Evolutionary conservation across 2,113 vertebrate genomes (phyloP), one percentile per base, ranked within the genome.

Genomic region (Delphinus delphis): DNA sequence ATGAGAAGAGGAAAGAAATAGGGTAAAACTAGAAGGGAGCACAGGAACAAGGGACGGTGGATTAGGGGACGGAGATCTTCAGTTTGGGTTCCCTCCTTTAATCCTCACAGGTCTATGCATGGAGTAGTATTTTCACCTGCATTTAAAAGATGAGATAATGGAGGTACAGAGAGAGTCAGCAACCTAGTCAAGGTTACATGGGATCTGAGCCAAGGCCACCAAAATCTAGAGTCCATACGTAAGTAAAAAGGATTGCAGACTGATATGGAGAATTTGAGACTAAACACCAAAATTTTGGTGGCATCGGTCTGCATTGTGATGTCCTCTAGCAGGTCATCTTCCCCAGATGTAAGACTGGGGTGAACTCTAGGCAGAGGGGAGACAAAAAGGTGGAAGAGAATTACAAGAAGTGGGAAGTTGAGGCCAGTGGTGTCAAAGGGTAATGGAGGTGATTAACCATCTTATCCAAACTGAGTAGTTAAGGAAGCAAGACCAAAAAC

Each of bases 81-180:
- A 76, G 23, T 76, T 36, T 76, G 47, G 71, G 53, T 38, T 79
- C 74, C n/a, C 70, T 44, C 70, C n/a, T 79, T 73, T 55, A 84
- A 93, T 85, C n/a, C n/a, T 80, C 50, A n/a, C 14, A 74, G 63
- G 50, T 92, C 67, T 80, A 11, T 86, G 23, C 50, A 68, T 10
- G 7, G 50, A 65, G 41, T 38, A 58, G 26, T 70, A 68, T 38
- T n/a, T 92, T 83, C 65, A 53, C 58, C n/a, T 71, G 38, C 36
- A 93, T 83, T 95, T 90, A 85, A 73, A 58, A 90, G 55, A 82
- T 73, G 23, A 36, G 58, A 67, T 81, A 93, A 85, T 50, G 33
- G 28, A 83, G 38, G 50, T 68, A 23, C 33, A 82, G 38, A 76
- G 50, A 53, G 38, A 70, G 33, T 76, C 53, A 63, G 58, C 79